A percentile compares a stretch with the other conserved stretches of the same genome.
These are phyloP conservation scores for Apotomis betuletana DNA, from an alignment of 2,888 invertebrate genomes.

Conservation along the genomic window DNA sequence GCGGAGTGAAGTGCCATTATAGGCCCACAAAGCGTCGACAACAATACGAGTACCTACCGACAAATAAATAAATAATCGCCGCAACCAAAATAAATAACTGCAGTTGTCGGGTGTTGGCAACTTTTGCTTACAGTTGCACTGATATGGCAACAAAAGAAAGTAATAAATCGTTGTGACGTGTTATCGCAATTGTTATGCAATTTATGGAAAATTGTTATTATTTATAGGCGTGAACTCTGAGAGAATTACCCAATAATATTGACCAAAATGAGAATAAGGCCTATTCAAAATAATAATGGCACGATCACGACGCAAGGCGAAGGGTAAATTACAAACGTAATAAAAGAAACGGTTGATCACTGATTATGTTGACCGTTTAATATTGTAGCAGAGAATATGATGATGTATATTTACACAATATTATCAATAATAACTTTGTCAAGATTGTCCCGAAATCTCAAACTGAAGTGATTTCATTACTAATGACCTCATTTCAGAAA, in stretches of 20 bases:
- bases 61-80: constrained; percentile 67
- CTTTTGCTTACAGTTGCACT: constrained; percentile 59
- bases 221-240: constrained; percentile 45
- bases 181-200: constrained; percentile 79
- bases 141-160: constrained; percentile 66
- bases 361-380: constrained; percentile 12
- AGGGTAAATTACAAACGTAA: constrained; percentile 15
- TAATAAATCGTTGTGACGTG: constrained; percentile 75
- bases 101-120: constrained; percentile 64
- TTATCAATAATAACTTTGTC: too few relatives aligned
- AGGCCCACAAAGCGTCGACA: constrained; percentile 54
- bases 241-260: constrained; percentile 36
- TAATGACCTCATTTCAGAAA: too few relatives aligned
- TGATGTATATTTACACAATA: too few relatives aligned
- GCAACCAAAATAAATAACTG: constrained; percentile 70
- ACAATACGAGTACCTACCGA: constrained; percentile 50
- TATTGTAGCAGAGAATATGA: not conserved
- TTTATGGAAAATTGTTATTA: constrained; percentile 64
- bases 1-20: constrained; percentile 29
- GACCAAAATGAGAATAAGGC: constrained; percentile 21
- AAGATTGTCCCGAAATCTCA: too few relatives aligned
- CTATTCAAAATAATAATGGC: constrained; percentile 19
- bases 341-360: constrained; percentile 10
- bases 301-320: constrained; percentile 22
- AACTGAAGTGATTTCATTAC: too few relatives aligned